Evolutionary conservation across 2,113 vertebrate species (phyloP), one percentile per base, ranked within the genome.

Genomic region (Spheniscus mendiculus): DNA sequence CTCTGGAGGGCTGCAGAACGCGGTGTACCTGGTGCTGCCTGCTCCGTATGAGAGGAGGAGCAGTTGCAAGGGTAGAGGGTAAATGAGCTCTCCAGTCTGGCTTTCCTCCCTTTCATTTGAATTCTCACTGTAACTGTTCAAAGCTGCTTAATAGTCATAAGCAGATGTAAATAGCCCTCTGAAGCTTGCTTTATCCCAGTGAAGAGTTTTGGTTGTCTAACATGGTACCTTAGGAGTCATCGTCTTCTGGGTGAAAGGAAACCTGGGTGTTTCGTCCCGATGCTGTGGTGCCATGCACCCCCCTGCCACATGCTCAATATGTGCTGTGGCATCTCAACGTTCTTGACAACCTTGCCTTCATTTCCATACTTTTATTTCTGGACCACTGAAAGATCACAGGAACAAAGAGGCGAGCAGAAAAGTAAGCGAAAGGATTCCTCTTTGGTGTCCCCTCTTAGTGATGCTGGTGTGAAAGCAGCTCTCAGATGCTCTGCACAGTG

Each of bases 171-270:
- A 53, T n/a, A 84, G 72, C 53, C 8, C 34, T 87, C 52, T 52
- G 67, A 69, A 89, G 58, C 58, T 69, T 1, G 1, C 55, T 63
- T 79, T 50, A 32, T 67, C 38, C 38, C 66, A 10, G 20, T 32
- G 73, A 56, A 71, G 55, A 55, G 40, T 63, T 87, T 50, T 49
- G 22, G 4, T 78, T 61, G 8, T 88, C 65, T 90, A 27, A 15
- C 0, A 0, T 47, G 45, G 56, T 53, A 38, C 44, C 50, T 82
- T 1, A 2, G 18, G 27, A 21, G 5, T 58, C 29, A 12, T 70
- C 8, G 11, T 38, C 47, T 34, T 44, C 32, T 32, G 36, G 32
- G 23, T 61, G 78, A 40, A 32, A 70, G 85, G 69, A 58, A 61
- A 38, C 34, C 27, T 5, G 29, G 5, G 11, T 69, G 45, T 73